Conservation (phyloP, 1,140 invertebrate species). For the Pomacea maculata region DNA sequence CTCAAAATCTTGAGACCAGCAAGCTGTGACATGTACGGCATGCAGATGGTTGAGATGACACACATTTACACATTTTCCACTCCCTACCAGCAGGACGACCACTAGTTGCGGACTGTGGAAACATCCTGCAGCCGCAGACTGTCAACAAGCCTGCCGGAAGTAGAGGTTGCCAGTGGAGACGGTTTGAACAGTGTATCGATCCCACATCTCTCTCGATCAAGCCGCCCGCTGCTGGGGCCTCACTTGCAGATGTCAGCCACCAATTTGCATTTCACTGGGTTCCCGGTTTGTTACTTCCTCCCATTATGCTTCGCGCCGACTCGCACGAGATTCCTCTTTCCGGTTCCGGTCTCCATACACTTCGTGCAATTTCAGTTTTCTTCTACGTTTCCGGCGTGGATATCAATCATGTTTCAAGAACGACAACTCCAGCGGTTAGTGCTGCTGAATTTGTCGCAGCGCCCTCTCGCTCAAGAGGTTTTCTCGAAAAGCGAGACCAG, state of each 20-base stretch:
- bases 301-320: slow-evolving; percentile 15
- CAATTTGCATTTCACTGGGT: slow-evolving; percentile 14
- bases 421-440: neutral
- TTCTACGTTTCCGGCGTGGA: slow-evolving; percentile 8
- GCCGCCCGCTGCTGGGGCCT: neutral
- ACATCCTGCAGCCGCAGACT: neutral
- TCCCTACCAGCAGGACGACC: too few species aligned
- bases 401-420: slow-evolving; percentile 22
- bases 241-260: neutral
- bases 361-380: slow-evolving; percentile 23
- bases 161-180: neutral
- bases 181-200: slow-evolving; percentile 7
- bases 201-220: neutral
- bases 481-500: neutral
- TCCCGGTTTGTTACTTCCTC: slow-evolving; percentile 13
- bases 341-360: slow-evolving; percentile 18
- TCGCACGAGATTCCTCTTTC: slow-evolving; percentile 25
- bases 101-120: too few species aligned
- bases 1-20: too few species aligned
- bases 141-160: neutral
- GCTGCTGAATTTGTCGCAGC: slow-evolving; percentile 6
- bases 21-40: too few species aligned
- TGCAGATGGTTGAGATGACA: too few species aligned
- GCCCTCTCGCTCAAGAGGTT: neutral
- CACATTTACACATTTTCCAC: too few species aligned